A percentile compares a stretch with the other conserved stretches of the same genome.
Conservation (phyloP, 2,113 vertebrate genomes). For the Notiomystis cincta region DNA sequence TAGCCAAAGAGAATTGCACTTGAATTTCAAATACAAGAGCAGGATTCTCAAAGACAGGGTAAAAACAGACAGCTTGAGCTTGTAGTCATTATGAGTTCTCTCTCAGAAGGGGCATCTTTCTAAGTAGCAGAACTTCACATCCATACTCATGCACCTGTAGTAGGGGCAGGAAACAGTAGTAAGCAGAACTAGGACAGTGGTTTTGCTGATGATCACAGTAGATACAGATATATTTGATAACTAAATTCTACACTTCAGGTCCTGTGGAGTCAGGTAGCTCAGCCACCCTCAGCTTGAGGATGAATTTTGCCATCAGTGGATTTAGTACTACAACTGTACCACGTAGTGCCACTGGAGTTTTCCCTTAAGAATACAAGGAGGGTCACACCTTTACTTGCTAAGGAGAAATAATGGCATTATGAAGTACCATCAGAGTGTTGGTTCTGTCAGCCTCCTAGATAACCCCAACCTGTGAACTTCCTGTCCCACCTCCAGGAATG, state of each 20-base stretch:
- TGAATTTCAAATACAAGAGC: neutral
- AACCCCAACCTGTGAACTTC: neutral
- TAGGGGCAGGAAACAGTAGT: neutral
- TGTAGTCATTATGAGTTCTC: neutral
- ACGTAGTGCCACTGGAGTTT: accelerated
- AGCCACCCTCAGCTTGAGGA: neutral
- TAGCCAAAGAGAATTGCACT: neutral
- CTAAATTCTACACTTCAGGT: neutral
- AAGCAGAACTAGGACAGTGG: neutral
- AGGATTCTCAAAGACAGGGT: neutral
- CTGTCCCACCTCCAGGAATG: neutral
- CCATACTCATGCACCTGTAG: neutral
- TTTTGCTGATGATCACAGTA: neutral
- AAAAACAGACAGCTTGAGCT: neutral
- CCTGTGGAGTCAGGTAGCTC: neutral
- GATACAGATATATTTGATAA: neutral
- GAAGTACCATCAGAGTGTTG: neutral
- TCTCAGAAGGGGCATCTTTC: neutral
- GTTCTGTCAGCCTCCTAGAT: neutral
- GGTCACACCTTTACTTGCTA: neutral
- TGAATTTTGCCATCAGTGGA: neutral
- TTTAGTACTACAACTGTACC: neutral
- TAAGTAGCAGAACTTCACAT: neutral
- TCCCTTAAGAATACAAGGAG: neutral
- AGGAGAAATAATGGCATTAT: neutral